Conservation (phyloP, 2,113 vertebrate species). For the Phylloscopus trochiloides region DNA sequence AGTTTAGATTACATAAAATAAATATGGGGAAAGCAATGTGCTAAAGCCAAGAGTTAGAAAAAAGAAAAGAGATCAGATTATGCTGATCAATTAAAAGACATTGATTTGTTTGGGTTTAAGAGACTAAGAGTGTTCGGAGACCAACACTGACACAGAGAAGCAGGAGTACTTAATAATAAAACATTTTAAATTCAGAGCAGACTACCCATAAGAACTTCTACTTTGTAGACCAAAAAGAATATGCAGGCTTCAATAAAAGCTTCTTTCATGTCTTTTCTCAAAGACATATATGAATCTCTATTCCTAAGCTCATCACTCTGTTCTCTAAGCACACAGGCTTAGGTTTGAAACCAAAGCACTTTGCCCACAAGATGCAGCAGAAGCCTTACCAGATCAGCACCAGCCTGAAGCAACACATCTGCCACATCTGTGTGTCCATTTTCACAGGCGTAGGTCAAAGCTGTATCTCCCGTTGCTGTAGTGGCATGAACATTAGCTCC, state of each 20-base stretch:
- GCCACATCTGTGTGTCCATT: conserved; percentile 98
- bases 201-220: not conserved
- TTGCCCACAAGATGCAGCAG: not conserved
- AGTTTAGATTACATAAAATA: not conserved
- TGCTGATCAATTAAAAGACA: not conserved
- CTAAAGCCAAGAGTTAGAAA: not conserved
- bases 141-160: not conserved
- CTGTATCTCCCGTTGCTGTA: conserved; percentile 97
- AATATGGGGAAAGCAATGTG: not conserved
- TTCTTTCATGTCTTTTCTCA: not conserved
- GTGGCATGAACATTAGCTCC: conserved; percentile 97
- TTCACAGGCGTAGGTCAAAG: conserved; percentile 96
- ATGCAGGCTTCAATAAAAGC: not conserved
- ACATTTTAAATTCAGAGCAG: not conserved
- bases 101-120: not conserved
- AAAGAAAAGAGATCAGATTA: not conserved
- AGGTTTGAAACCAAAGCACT: not conserved
- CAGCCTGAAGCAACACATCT: conserved; percentile 94
- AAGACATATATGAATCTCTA: not conserved
- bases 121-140: not conserved
- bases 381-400: conserved; percentile 90
- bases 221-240: not conserved
- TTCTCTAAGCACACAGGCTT: not conserved
- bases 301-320: not conserved
- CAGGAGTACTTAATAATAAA: not conserved